Conservation (phyloP, 2,797 vertebrate genomes). For the Hapalemur alaotrensis region DNA sequence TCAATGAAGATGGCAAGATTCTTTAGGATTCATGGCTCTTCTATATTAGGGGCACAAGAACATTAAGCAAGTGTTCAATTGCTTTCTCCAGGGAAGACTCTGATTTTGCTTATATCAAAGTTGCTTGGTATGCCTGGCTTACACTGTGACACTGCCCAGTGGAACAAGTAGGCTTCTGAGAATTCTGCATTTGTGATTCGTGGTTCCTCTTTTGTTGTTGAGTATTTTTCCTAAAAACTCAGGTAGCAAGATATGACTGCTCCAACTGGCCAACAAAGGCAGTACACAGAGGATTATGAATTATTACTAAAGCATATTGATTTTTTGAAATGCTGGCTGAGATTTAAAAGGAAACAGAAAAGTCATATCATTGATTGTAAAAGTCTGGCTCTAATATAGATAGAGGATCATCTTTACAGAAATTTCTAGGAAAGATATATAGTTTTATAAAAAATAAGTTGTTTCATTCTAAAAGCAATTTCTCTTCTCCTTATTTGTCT, state of each 20-base stretch:
- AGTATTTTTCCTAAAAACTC: conserved; percentile 26
- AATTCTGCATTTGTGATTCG: background rate
- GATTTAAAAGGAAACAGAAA: conserved; percentile 44
- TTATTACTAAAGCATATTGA: conserved; percentile 70
- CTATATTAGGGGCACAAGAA: background rate
- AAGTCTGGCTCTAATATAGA: background rate
- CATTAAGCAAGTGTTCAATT: background rate
- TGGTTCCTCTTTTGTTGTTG: conserved; percentile 13
- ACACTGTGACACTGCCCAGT: background rate
- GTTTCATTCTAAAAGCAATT: background rate
- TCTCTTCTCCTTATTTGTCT: background rate
- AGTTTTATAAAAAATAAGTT: conserved; percentile 41
- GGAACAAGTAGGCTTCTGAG: background rate
- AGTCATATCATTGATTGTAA: conserved; percentile 45
- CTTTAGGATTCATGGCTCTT: background rate
- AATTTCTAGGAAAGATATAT: conserved; percentile 6
- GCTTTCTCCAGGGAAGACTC: background rate
- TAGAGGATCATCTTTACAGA: conserved; percentile 34
- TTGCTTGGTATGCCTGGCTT: background rate
- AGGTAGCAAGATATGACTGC: conserved; percentile 42
- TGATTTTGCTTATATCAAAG: background rate
- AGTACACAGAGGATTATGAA: conserved; percentile 62
- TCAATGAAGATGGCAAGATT: background rate
- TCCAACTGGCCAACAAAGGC: conserved; percentile 51
- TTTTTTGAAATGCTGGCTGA: conserved; percentile 54